Percentiles rank a stretch among this genome's conserved stretches.
Conservation (phyloP, 2,797 vertebrate genomes). For the Chelmon rostratus region DNA sequence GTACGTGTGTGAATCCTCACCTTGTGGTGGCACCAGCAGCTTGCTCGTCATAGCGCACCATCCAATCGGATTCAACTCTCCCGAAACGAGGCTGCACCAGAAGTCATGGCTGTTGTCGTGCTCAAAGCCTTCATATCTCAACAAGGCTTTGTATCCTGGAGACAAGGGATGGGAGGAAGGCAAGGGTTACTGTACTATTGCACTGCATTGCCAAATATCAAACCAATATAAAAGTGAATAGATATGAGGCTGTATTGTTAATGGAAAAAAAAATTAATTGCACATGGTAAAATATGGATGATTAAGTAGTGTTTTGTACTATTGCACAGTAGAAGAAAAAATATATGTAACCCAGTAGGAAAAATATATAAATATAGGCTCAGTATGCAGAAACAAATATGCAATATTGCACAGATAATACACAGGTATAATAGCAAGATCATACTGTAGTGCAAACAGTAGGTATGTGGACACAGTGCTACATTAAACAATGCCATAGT, state of each 20-base stretch:
- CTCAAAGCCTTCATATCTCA: constrained; percentile 95
- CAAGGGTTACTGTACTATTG: not conserved
- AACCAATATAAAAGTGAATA: not conserved
- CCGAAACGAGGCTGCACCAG: constrained; percentile 94
- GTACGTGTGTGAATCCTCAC: constrained; percentile 77
- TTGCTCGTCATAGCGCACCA: constrained; percentile 98
- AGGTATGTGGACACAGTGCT: too few species aligned
- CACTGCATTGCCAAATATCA: not conserved
- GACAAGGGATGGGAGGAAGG: not conserved
- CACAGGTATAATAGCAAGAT: too few species aligned
- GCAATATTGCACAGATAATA: too few species aligned
- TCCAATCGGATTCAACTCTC: constrained; percentile 95
- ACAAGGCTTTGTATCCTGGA: constrained; percentile 93
- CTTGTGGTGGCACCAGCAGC: constrained; percentile 94
- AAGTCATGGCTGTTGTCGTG: constrained; percentile 90
- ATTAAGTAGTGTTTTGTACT: too few species aligned
- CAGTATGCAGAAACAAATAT: too few species aligned
- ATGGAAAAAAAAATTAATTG: too few species aligned
- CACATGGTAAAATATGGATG: too few species aligned
- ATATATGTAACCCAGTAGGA: too few species aligned
- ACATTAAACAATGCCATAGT: too few species aligned
- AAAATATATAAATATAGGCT: too few species aligned
- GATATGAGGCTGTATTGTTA: not conserved
- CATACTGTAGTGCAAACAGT: too few species aligned
- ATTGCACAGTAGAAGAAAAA: too few species aligned